Evolutionary conservation across 1,140 invertebrate genomes (phyloP).

Genomic region (Bombus confusus): DNA sequence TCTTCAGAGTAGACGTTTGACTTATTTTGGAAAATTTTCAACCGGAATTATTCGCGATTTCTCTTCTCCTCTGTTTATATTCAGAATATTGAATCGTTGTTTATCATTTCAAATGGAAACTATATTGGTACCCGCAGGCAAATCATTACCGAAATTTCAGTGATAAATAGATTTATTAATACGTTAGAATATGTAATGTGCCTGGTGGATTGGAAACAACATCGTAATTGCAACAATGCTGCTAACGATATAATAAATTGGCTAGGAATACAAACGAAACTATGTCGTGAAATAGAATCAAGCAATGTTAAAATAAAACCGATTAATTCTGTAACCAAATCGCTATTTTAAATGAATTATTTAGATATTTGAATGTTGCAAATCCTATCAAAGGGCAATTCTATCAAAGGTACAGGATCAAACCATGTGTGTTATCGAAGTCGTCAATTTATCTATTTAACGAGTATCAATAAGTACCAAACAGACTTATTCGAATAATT

Average conservation of each 20-base stretch:
- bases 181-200: neutral
- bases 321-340: no score
- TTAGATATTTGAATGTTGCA: neutral
- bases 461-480: no score
- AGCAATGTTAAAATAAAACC: neutral
- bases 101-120: neutral
- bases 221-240: neutral
- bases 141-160: neutral
- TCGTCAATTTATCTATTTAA: no score
- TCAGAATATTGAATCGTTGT: neutral
- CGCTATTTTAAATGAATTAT: neutral
- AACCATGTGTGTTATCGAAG: no score
- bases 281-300: neutral
- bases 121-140: neutral
- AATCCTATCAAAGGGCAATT: neutral
- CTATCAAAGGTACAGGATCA: no score
- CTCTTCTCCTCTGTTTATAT: neutral
- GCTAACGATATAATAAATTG: constrained; percentile 14
- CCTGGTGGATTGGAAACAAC: neutral
- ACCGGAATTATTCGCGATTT: neutral
- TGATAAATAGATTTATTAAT: neutral
- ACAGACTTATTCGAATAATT: no score
- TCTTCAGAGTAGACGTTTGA: neutral
- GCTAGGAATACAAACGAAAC: neutral
- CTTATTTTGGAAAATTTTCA: no score